These are phyloP conservation scores for Todus mexicanus DNA, from an alignment of 2,797 vertebrate species.

Conservation along the genomic window DNA sequence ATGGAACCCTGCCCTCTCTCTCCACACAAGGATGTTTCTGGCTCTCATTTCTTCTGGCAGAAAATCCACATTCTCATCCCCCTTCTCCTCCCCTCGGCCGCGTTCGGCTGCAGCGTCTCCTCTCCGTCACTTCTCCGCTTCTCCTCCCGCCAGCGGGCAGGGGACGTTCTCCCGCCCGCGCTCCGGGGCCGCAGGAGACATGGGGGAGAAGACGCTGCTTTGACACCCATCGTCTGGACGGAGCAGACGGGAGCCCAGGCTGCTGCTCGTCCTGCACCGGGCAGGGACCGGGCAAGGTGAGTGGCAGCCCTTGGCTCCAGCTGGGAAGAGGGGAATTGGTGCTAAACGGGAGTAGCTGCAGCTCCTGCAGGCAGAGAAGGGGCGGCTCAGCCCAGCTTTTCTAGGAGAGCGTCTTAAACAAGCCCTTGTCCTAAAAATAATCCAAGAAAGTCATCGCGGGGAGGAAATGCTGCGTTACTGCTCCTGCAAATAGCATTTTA, in stretches of 20 bases:
- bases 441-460: not conserved
- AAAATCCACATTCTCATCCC: not conserved
- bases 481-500: not conserved
- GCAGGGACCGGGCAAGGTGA: not conserved
- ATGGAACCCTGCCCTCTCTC: constrained; percentile 3
- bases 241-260: not conserved
- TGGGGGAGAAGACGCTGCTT: not conserved
- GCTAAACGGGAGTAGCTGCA: not conserved
- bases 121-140: not conserved
- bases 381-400: not conserved
- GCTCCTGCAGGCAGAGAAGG: not conserved
- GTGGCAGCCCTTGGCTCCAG: not conserved
- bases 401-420: not conserved
- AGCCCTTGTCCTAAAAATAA: not conserved
- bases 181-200: rapidly evolving
- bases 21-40: not conserved
- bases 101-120: not conserved
- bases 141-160: not conserved
- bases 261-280: not conserved
- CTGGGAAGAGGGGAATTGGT: not conserved
- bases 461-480: rapidly evolving
- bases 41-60: constrained; percentile 30
- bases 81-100: not conserved
- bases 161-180: not conserved
- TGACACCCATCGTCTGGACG: not conserved